Base-by-base conservation (phyloP, 2,113 vertebrate species). In the Oxygymnocypris stewartii region DNA sequence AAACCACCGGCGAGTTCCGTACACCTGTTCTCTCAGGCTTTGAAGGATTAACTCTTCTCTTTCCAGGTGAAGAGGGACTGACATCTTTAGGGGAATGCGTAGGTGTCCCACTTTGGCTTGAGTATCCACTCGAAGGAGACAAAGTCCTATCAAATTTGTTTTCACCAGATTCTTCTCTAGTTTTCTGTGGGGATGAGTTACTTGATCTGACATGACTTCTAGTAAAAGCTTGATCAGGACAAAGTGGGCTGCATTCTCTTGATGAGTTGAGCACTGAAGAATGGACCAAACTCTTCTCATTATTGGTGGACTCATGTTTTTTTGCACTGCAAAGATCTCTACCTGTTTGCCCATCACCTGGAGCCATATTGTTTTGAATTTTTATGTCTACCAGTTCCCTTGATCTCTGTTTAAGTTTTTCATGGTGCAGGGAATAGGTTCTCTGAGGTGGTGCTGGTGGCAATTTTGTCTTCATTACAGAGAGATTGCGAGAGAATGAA, bases 51-150 rank as follows among this genome's bases (percentile, higher is more conserved):
- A 89, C 90, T 67, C 91, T 95, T 80, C 92, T 93, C 20, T 93
- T 95, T 59, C 94, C 94, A 4, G 96, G 96, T 25, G 96, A 96
- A 3, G 92, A 84, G 0, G 95, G 90, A 1, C 93, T 91, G 76
- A 96, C 93, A 3, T 93, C 95, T 93, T 96, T 98, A 47, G 95
- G 87, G 57, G 96, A 96, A 87, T 97, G 94, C 0, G 97, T 98
- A 1, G 97, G 97, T 0, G 97, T 99, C 54, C 96, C 97, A 23
- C 97, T 99, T 93, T 99, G 97, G 91, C 97, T 99, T 0, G 98
- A 99, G 89, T 99, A 99, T 28, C 97, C 97, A n/a, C 97, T 99
- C 82, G 98, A 99, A 4, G 97, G 97, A 20, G 98, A 99, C 90
- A 99, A 94, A 40, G 98, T 99, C 91, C 96, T 96, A 88, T 97